Conservation (phyloP, 2,113 vertebrate genomes). For the Upupa epops region DNA sequence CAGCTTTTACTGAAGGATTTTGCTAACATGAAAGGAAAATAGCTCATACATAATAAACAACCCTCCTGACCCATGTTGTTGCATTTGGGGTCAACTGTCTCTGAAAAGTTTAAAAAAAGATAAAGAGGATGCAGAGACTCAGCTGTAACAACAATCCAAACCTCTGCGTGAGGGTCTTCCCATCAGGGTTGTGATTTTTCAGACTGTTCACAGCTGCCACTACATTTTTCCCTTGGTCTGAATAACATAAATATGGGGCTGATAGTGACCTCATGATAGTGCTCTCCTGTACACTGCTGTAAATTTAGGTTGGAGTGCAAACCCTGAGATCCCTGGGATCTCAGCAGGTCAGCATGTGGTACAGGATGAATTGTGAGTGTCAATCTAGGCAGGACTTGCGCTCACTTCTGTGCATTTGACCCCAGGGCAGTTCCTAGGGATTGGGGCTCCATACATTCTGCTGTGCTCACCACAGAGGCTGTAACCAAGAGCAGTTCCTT, state of each 20-base stretch:
- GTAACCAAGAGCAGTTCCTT: neutral
- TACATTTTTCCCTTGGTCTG: neutral
- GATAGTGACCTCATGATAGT: too few species aligned
- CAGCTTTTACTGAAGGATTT: conserved; percentile 49
- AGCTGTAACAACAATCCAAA: conserved; percentile 50
- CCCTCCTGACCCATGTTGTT: conserved; percentile 19
- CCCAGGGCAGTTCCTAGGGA: neutral
- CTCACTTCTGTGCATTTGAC: neutral
- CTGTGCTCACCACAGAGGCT: neutral
- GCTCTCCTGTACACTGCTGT: neutral
- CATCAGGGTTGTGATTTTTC: neutral
- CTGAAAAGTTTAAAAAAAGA: neutral
- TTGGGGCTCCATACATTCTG: neutral
- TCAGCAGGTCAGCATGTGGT: neutral
- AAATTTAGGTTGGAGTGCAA: neutral
- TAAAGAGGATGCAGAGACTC: conserved; percentile 31
- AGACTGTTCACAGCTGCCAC: conserved; percentile 40
- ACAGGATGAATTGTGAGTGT: neutral
- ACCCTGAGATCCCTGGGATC: neutral
- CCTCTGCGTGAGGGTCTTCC: neutral
- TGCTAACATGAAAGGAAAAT: conserved; percentile 62
- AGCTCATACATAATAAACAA: conserved; percentile 40
- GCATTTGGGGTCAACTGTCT: conserved; percentile 50
- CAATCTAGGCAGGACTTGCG: neutral
- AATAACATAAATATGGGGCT: neutral